Base-by-base conservation (phyloP, 2,888 invertebrate species). In the Volucella bombylans region DNA sequence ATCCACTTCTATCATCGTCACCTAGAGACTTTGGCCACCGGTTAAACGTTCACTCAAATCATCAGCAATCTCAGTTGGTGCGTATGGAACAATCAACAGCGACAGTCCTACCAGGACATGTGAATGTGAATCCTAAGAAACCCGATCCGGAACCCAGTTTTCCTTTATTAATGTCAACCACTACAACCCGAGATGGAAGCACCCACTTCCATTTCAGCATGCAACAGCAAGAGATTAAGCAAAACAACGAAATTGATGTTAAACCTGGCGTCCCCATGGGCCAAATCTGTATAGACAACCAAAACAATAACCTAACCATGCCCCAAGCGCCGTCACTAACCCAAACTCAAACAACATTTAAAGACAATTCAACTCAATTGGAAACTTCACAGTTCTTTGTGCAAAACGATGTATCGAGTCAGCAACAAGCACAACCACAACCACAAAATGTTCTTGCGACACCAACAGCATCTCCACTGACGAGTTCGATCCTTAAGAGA, bases 1-100 rank as follows among this genome's bases (percentile, higher is more conserved):
- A 97, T 90, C 97, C 97, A 0, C 91, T 97, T 4, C 91, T 97
- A 15, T 97, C 97, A 0, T 96, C 96, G 79, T 96, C 95, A 87
- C 96, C 97, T 0, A 95, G 96, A 83, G 96, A 97, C 89, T 96
- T 96, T 89, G 93, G 90, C 0, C 90, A 86, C 87, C 87, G 81
- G 87, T 83, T 87, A 87, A 87, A 77, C 41, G 87, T 90, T 62
- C 88, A 90, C 73, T 88, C 89, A 71, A 89, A 88, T 74, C 89
- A 89, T 43, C 87, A 88, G 62, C 88, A 88, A 71, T 81, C 87
- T 57, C 68, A 88, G 77, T 47, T 85, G 50, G 31, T 81, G 1
- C 76, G 74, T 9, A 74, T 78, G 9, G 76, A 82, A 31, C 82
- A 79, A 57, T 31, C 86, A 74, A 45, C 57, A 12, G 41, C 67